Evolutionary conservation across 1,140 invertebrate species (phyloP).

Genomic region (Drosophila lacertosa): DNA sequence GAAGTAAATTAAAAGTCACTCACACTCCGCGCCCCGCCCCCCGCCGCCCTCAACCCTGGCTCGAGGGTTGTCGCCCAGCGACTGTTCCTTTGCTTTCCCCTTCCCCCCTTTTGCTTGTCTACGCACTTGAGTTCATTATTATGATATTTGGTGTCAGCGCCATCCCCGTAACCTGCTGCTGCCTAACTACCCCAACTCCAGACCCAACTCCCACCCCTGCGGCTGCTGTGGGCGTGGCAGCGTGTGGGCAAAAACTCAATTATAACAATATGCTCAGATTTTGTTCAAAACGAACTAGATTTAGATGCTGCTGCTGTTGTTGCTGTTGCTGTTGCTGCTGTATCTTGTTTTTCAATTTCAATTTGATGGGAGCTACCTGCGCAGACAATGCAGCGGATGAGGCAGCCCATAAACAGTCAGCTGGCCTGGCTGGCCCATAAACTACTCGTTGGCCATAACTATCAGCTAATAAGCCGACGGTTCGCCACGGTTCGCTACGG

Average conservation of each 20-base stretch:
- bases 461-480: constrained; percentile 71
- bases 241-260: constrained; percentile 77
- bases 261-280: constrained; percentile 84
- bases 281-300: constrained; percentile 32
- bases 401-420: constrained; percentile 28
- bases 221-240: constrained; percentile 59
- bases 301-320: constrained; percentile 6
- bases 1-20: constrained; percentile 84
- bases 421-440: constrained; percentile 43
- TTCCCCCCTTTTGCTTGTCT: background rate
- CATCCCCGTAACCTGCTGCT: constrained; percentile 33
- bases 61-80: constrained; percentile 19
- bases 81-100: constrained; percentile 1
- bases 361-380: constrained; percentile 61
- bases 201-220: background rate
- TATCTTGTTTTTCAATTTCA: constrained; percentile 47
- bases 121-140: constrained; percentile 79
- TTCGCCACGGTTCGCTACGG: background rate
- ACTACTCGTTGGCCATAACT: constrained; percentile 70
- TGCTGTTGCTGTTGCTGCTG: background rate
- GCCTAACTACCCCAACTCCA: constrained; percentile 12
- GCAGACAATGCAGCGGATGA: constrained; percentile 58
- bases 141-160: constrained; percentile 82
- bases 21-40: constrained; percentile 47
- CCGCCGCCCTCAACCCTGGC: no score